These are phyloP conservation scores for Argyresthia albistria DNA, from an alignment of 2,888 invertebrate genomes.

Conservation along the genomic window DNA sequence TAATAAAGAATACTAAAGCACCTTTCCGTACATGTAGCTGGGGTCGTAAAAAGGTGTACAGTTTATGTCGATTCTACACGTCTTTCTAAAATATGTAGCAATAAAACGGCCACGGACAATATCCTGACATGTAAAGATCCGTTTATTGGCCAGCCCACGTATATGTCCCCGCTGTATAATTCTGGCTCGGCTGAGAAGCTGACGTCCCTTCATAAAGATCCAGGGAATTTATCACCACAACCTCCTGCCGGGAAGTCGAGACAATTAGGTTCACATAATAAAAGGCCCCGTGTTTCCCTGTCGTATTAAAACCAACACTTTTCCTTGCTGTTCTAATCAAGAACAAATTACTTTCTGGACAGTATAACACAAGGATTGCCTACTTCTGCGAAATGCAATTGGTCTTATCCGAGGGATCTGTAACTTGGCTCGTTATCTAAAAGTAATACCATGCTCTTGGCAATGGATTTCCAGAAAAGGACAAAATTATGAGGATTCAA, in stretches of 20 bases:
- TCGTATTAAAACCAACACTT: no score
- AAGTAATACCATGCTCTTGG: no score
- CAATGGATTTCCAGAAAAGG: no score
- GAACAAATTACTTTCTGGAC: no score
- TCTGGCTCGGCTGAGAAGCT: slow-evolving; percentile 35
- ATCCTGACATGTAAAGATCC: slow-evolving; percentile 51
- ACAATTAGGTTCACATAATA: slow-evolving; percentile 23
- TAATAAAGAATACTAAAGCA: not conserved
- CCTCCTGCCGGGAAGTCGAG: slow-evolving; percentile 13
- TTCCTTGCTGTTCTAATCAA: no score
- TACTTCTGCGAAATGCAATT: no score
- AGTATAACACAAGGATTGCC: no score
- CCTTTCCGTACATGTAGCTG: not conserved
- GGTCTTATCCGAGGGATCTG: no score
- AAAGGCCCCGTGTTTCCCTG: slow-evolving; percentile 10
- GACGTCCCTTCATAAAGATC: slow-evolving; percentile 41
- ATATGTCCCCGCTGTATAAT: slow-evolving; percentile 32
- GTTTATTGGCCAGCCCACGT: slow-evolving; percentile 53
- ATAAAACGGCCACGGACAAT: slow-evolving; percentile 53
- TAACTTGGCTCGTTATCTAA: no score
- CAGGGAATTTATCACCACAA: slow-evolving; percentile 24
- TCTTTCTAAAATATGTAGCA: slow-evolving; percentile 45
- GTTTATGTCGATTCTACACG: slow-evolving; percentile 4
- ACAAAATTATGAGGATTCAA: no score
- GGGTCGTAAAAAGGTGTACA: not conserved